These are phyloP conservation scores for Protula sp. DNA, from an alignment of 2,888 invertebrate species.

Conservation along the genomic window DNA sequence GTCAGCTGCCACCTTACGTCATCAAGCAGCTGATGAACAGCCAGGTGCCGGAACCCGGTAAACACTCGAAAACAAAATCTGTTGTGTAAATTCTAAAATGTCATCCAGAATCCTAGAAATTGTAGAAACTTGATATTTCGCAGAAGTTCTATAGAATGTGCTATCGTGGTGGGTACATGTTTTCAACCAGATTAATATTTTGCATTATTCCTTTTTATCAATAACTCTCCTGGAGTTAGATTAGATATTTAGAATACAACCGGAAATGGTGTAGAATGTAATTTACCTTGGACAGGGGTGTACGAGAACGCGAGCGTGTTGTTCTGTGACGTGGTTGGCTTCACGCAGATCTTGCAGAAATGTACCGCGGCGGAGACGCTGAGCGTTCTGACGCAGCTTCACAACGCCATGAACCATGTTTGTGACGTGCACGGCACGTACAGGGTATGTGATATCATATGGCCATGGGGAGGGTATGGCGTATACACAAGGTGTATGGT, in stretches of 20 bases:
- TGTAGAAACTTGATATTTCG: too few relatives aligned
- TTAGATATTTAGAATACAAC: too few relatives aligned
- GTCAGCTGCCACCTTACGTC: slow-evolving; percentile 29
- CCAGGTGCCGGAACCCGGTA: slow-evolving; percentile 27
- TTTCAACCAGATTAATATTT: too few relatives aligned
- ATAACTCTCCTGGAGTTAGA: too few relatives aligned
- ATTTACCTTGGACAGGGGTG: slow-evolving; percentile 19
- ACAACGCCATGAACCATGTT: slow-evolving; percentile 33
- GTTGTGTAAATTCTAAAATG: too few relatives aligned
- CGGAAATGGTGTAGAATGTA: background rate
- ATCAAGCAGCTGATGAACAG: slow-evolving; percentile 25
- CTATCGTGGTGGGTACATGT: too few relatives aligned
- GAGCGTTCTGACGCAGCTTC: slow-evolving; percentile 37
- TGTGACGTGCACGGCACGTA: slow-evolving; percentile 15
- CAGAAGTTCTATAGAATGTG: too few relatives aligned
- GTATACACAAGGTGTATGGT: too few relatives aligned
- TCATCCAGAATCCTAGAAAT: too few relatives aligned
- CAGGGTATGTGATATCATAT: slow-evolving; percentile 29
- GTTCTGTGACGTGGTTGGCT: slow-evolving; percentile 43
- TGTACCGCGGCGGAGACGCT: slow-evolving; percentile 36
- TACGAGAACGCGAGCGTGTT: slow-evolving; percentile 28
- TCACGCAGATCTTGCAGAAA: slow-evolving; percentile 33
- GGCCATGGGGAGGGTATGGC: too few relatives aligned
- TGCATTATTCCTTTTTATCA: too few relatives aligned
- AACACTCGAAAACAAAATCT: too few relatives aligned